These are phyloP conservation scores for Leucosticte australis DNA, from an alignment of 2,113 vertebrate species.

Conservation along the genomic window DNA sequence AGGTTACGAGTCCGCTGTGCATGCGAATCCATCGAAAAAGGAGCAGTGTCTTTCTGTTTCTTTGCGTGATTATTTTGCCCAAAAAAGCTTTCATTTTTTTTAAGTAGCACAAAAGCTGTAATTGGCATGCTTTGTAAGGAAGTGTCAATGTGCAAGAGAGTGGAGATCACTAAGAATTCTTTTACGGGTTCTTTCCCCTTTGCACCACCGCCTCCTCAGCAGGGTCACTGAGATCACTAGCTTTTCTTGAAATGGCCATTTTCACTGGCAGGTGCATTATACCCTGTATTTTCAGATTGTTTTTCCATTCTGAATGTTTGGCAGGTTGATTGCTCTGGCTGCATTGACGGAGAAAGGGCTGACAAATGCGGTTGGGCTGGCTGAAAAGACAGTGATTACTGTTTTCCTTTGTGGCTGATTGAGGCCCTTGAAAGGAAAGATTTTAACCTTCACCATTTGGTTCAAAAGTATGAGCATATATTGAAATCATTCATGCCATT, in stretches of 20 bases:
- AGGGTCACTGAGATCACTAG: constrained; percentile 99
- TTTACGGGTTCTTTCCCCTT: constrained; percentile 92
- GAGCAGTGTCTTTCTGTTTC: constrained; percentile 80
- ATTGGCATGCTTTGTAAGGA: constrained; percentile 98
- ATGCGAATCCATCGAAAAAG: constrained; percentile 78
- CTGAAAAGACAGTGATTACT: constrained; percentile 99
- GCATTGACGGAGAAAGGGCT: constrained; percentile 97
- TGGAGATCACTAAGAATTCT: constrained; percentile 96
- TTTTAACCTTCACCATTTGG: constrained; percentile 99
- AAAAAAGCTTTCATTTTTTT: constrained; percentile 95
- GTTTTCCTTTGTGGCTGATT: constrained; percentile 99
- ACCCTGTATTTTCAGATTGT: constrained; percentile 99
- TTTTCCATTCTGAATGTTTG: constrained; percentile 99
- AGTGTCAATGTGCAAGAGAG: constrained; percentile 96
- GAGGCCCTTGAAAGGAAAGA: constrained; percentile 99
- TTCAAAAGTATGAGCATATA: constrained; percentile 94
- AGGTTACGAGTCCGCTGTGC: constrained; percentile 81
- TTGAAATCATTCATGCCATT: constrained; percentile 98
- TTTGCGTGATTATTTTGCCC: constrained; percentile 83
- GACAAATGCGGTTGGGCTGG: constrained; percentile 92
- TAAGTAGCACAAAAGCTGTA: constrained; percentile 99
- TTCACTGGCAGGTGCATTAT: constrained; percentile 99
- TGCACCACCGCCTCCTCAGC: constrained; percentile 86
- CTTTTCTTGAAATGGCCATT: constrained; percentile 99
- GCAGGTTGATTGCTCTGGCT: constrained; percentile 99